A percentile compares a stretch with the other conserved stretches of the same genome.
phyloP scores from a whole-genome alignment of 2,113 vertebrate species.

The Pleuronectes platessa region DNA sequence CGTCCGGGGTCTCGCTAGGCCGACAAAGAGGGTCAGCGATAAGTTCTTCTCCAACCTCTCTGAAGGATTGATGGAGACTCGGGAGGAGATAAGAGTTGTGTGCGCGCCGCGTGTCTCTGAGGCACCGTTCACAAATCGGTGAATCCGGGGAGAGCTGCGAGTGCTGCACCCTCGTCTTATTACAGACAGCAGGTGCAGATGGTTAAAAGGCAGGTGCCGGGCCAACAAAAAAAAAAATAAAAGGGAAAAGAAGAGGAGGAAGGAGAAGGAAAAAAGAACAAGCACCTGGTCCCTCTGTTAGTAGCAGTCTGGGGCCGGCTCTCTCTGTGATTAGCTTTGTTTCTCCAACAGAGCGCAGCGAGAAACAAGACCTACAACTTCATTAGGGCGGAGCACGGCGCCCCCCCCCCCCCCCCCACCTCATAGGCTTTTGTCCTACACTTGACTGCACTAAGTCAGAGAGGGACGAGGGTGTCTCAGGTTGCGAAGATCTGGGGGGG shows the following conservation, averaged over 20 bases:
- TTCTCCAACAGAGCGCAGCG: conserved; percentile 74
- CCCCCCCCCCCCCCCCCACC: conserved; percentile 13
- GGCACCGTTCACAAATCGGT: conserved; percentile 46
- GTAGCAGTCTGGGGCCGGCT: conserved; percentile 65
- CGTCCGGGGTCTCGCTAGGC: conserved; percentile 4
- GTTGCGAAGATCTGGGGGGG: conserved; percentile 6
- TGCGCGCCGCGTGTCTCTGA: conserved; percentile 43
- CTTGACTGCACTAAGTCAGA: conserved; percentile 58
- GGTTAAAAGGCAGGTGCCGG: conserved; percentile 76
- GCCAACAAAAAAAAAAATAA: conserved; percentile 38
- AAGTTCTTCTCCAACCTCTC: background rate
- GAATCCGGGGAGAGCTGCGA: conserved; percentile 40
- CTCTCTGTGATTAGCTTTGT: conserved; percentile 77
- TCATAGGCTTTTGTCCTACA: conserved; percentile 58
- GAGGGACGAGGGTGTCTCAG: conserved; percentile 8
- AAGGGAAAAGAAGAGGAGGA: background rate
- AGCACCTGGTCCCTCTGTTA: conserved; percentile 78
- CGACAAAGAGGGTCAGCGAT: conserved; percentile 42
- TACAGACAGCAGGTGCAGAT: conserved; percentile 79
- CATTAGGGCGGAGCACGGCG: conserved; percentile 64
- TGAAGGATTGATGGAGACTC: conserved; percentile 36
- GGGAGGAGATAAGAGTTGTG: conserved; percentile 42
- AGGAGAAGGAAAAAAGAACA: conserved; percentile 24
- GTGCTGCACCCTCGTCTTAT: conserved; percentile 63
- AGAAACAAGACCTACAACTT: conserved; percentile 78